phyloP scores from a whole-genome alignment of 2,113 vertebrate species.

The Salvator merianae region DNA sequence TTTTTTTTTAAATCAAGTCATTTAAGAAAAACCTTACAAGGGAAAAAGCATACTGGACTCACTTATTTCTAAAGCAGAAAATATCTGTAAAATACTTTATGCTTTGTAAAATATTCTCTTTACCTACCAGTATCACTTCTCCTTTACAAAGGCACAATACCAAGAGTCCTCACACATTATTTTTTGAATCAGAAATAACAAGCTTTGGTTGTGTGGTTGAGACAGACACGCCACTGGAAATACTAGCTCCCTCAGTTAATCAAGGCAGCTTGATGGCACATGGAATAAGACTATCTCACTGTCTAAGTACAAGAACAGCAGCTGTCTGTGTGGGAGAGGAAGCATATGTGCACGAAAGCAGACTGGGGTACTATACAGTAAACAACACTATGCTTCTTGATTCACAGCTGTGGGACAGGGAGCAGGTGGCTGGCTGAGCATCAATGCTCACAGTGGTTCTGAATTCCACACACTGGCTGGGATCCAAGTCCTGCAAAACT shows the following conservation, averaged over 20 bases:
- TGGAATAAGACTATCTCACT: neutral
- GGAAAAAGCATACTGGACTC: neutral
- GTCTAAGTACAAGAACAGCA: neutral
- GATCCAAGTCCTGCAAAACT: neutral
- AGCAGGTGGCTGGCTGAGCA: neutral
- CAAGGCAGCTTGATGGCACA: neutral
- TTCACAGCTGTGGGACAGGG: neutral
- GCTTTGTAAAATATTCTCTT: neutral
- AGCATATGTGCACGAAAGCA: neutral
- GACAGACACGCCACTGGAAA: neutral
- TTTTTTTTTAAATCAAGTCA: neutral
- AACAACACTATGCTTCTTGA: neutral
- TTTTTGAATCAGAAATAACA: neutral
- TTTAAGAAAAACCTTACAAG: neutral
- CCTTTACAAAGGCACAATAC: neutral
- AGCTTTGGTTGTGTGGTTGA: neutral
- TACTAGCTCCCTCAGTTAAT: neutral
- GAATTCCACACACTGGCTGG: neutral
- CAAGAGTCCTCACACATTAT: neutral
- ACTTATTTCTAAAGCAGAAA: neutral
- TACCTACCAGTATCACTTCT: neutral
- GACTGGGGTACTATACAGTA: neutral
- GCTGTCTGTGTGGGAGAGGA: neutral
- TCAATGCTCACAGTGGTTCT: neutral
- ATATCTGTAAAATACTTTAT: neutral